phyloP scores from a whole-genome alignment of 2,113 vertebrate genomes.

The Daphoenositta chrysoptera region DNA sequence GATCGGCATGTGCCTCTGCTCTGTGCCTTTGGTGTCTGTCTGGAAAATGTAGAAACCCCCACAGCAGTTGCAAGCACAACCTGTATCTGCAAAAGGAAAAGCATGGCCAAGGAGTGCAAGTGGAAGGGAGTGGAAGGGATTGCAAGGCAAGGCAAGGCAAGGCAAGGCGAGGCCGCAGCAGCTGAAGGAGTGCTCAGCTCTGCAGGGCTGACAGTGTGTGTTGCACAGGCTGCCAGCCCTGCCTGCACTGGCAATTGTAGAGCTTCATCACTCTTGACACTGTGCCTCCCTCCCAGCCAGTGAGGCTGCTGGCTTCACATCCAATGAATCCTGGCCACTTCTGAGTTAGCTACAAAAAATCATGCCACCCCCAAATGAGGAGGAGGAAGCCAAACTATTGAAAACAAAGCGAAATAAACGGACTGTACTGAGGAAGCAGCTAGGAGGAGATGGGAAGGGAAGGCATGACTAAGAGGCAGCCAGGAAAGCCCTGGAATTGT shows the following conservation, averaged over 20 bases:
- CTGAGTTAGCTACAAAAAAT: neutral
- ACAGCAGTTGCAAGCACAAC: neutral
- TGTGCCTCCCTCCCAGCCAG: too few relatives aligned
- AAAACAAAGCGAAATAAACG: neutral
- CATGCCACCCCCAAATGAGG: rapidly evolving
- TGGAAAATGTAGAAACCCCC: neutral
- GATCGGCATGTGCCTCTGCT: rapidly evolving
- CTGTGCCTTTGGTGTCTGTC: neutral
- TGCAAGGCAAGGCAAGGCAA: neutral
- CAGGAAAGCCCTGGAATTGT: neutral
- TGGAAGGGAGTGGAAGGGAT: neutral
- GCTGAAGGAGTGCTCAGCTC: neutral
- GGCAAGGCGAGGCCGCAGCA: neutral
- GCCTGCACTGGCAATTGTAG: neutral
- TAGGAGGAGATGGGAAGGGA: neutral
- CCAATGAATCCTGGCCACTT: neutral
- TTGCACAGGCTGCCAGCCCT: neutral
- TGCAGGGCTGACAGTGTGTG: neutral
- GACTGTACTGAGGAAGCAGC: neutral
- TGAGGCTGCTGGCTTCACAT: neutral
- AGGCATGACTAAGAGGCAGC: neutral
- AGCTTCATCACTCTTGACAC: neutral
- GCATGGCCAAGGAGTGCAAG: neutral
- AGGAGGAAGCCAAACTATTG: neutral
- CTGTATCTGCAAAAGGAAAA: neutral